Percentiles rank a stretch among this genome's conserved stretches.
These are phyloP conservation scores for Ommatoiulus sabulosus DNA, from an alignment of 2,888 invertebrate genomes.

Conservation along the genomic window DNA sequence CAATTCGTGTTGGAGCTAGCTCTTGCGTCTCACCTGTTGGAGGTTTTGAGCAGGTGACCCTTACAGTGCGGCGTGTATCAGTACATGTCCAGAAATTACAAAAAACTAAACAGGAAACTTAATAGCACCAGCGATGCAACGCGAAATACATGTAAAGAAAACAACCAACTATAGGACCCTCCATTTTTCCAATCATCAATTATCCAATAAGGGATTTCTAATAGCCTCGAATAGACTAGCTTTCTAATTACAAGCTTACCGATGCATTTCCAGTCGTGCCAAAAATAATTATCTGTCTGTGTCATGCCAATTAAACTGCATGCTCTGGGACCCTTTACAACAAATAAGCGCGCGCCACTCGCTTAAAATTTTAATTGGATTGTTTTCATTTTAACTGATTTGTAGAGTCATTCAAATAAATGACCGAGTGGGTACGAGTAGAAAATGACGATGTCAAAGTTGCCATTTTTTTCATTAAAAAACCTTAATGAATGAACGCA, in stretches of 20 bases:
- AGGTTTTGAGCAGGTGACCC: not conserved
- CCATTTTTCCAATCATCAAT: slow-evolving; percentile 7
- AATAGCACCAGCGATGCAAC: not conserved
- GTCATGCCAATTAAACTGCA: slow-evolving; percentile 36
- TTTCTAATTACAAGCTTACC: slow-evolving; percentile 43
- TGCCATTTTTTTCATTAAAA: slow-evolving; percentile 16
- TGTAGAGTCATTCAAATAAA: slow-evolving; percentile 40
- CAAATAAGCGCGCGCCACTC: slow-evolving; percentile 30
- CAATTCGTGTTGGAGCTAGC: not conserved
- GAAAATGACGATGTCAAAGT: slow-evolving; percentile 24
- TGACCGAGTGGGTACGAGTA: slow-evolving; percentile 2
- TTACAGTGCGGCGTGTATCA: not conserved
- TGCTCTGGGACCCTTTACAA: slow-evolving; percentile 31
- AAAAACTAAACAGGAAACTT: not conserved
- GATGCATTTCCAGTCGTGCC: slow-evolving; percentile 31
- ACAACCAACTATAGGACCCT: not conserved
- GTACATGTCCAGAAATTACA: not conserved
- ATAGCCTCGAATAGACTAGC: not conserved
- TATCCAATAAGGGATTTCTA: slow-evolving; percentile 17
- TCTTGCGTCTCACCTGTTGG: not conserved
- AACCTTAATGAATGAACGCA: slow-evolving; percentile 31
- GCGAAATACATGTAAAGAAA: not conserved
- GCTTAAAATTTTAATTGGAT: slow-evolving; percentile 43
- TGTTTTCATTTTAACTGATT: slow-evolving; percentile 35
- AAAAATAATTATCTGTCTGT: slow-evolving; percentile 40